Evolutionary conservation across 1,140 invertebrate genomes (phyloP).

Genomic region (Drosophila asahinai): DNA sequence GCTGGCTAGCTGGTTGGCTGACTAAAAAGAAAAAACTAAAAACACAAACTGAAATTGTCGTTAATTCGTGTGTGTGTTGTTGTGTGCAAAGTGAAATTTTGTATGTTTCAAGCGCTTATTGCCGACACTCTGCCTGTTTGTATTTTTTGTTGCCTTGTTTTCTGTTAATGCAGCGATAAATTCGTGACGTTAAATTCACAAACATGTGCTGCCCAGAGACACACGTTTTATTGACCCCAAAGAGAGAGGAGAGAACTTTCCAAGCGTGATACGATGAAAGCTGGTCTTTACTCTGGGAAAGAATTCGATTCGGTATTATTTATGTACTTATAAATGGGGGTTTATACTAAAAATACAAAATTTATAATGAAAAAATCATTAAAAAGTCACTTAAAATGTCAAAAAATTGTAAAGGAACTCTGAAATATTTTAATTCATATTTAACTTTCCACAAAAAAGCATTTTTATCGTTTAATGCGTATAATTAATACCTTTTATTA

Average conservation of each 20-base stretch:
- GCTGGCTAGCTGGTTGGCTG: conserved; percentile 7
- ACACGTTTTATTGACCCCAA: conserved; percentile 76
- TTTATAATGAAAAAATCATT: not conserved
- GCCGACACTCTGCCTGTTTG: conserved; percentile 19
- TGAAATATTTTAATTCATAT: too few relatives aligned
- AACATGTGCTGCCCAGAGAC: conserved; percentile 53
- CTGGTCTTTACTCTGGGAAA: conserved; percentile 16
- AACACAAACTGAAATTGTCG: conserved; percentile 71
- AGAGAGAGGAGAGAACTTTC: conserved; percentile 59
- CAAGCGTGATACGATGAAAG: conserved; percentile 60
- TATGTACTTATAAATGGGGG: not conserved
- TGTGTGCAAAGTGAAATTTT: conserved; percentile 77
- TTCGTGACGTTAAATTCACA: conserved; percentile 74
- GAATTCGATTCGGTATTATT: not conserved
- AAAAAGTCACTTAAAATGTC: not conserved
- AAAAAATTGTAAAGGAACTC: too few relatives aligned
- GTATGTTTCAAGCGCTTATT: conserved; percentile 41
- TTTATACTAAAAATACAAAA: not conserved
- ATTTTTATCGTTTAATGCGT: too few relatives aligned
- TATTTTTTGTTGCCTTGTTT: conserved; percentile 50
- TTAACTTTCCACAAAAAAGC: too few relatives aligned
- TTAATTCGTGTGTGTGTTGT: conserved; percentile 59
- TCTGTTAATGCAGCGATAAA: conserved; percentile 78
- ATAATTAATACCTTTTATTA: too few relatives aligned
- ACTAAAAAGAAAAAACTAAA: conserved; percentile 39